Evolutionary conservation across 2,888 invertebrate species (phyloP), one percentile per base, ranked within the genome.

Genomic region (Blomia tropicalis): DNA sequence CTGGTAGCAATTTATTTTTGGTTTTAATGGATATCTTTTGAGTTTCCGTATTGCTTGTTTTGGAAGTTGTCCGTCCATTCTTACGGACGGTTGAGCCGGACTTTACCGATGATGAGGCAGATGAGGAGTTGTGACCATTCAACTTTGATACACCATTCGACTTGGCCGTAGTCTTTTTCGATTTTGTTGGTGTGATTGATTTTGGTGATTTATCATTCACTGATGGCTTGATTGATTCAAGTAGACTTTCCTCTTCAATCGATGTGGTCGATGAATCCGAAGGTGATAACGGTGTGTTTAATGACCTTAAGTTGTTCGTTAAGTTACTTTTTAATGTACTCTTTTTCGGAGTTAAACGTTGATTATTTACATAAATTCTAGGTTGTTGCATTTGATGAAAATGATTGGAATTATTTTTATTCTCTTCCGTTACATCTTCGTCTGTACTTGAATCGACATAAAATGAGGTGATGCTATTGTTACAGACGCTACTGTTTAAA

Each of bases 341-440:
- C 23, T 56, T 2, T 22, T 11, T 1, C 14, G 56, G 29, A 56
- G 30, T 27, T n/a, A 27, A 36, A 3, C 32, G 2, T 31, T 29
- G n/a, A 25, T 36, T 56, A 25, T 56, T 36, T 3, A 56, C 29
- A 25, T 32, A 56, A 5, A 56, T 56, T 36, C 56, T 27, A 31
- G n/a, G 23, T 30, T n/a, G 19, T 22, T n/a, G 51, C 22, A 47
- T 29, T 30, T 56, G n/a, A 1, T 25, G 29, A n/a, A n/a, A n/a
- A n/a, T n/a, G n/a, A n/a, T 41, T 41, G 2, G 2, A n/a, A 41
- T 41, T 41, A 41, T 41, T 41, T n/a, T 14, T 41, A 41, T 41
- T n/a, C n/a, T n/a, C n/a, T 23, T 31, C 56, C 14, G n/a, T 19
- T 30, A 14, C 31, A 31, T 36, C 29, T 36, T 56, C 56, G 19